phyloP scores from a whole-genome alignment of 2,113 vertebrate genomes.

The Girardinichthys multiradiatus region DNA sequence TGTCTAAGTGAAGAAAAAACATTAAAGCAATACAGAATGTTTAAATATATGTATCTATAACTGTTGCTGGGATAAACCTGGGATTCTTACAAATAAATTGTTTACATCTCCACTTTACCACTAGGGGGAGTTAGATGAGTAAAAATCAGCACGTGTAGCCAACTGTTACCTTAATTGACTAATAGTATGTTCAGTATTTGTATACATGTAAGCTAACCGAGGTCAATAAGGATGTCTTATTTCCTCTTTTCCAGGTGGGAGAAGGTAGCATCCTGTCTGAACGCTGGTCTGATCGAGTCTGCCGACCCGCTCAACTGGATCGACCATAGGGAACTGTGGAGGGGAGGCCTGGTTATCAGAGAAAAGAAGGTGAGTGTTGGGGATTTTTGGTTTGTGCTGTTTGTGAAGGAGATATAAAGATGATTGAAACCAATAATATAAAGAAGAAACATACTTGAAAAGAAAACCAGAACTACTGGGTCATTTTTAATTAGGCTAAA shows the following conservation, averaged over 20 bases:
- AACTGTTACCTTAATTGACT: not conserved
- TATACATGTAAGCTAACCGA: not conserved
- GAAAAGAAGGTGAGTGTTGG: constrained; percentile 67
- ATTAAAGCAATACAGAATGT: not conserved
- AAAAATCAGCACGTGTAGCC: not conserved
- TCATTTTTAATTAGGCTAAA: not conserved
- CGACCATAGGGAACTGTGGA: constrained; percentile 61
- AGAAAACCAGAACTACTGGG: not conserved
- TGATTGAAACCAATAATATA: not conserved
- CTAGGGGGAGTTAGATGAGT: constrained; percentile 53
- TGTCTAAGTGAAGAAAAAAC: not conserved
- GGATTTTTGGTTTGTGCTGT: too few species aligned
- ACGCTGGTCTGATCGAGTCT: constrained; percentile 45
- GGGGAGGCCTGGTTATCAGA: constrained; percentile 67
- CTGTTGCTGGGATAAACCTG: not conserved
- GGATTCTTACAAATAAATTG: not conserved
- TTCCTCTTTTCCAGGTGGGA: constrained; percentile 60
- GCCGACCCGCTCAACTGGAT: constrained; percentile 43
- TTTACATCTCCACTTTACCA: constrained; percentile 26
- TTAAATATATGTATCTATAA: not conserved
- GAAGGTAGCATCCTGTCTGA: constrained; percentile 59
- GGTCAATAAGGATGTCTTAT: not conserved
- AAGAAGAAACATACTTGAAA: not conserved
- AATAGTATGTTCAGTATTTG: not conserved
- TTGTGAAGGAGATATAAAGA: not conserved